Evolutionary conservation across 2,797 vertebrate species (phyloP).

Genomic region (Sebastes minor): DNA sequence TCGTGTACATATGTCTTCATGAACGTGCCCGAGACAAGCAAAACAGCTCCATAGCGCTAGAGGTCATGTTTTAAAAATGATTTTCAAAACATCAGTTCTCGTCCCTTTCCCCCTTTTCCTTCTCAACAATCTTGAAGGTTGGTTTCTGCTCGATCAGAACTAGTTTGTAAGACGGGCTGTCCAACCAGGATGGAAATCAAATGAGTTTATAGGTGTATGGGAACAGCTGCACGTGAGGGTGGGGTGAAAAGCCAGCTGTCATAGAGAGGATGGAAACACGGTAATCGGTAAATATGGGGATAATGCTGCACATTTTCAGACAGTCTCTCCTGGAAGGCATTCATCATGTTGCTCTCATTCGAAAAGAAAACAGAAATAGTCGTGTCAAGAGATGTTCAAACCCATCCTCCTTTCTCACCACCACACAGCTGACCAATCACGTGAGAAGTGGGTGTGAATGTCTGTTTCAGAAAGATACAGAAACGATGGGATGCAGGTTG

Average conservation of each 20-base stretch:
- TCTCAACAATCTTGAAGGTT: neutral
- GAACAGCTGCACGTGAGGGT: neutral
- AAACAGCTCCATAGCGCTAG: neutral
- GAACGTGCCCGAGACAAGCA: neutral
- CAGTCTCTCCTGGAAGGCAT: neutral
- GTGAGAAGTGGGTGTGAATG: neutral
- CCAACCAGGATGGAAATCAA: neutral
- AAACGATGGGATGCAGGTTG: neutral
- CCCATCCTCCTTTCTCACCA: neutral
- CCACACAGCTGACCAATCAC: neutral
- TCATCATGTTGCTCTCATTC: no score
- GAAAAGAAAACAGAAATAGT: no score
- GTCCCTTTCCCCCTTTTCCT: neutral
- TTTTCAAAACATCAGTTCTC: neutral
- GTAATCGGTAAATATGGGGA: neutral
- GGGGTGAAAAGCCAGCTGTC: neutral
- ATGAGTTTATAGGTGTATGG: neutral
- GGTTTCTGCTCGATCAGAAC: neutral
- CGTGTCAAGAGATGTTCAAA: neutral
- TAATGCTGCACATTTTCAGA: neutral
- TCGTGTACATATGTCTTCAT: neutral
- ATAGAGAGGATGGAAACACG: neutral
- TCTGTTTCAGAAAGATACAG: neutral
- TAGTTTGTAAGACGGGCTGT: neutral
- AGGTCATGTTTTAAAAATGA: neutral